Conservation (phyloP, 2,113 vertebrate genomes). For the Salvator merianae region DNA sequence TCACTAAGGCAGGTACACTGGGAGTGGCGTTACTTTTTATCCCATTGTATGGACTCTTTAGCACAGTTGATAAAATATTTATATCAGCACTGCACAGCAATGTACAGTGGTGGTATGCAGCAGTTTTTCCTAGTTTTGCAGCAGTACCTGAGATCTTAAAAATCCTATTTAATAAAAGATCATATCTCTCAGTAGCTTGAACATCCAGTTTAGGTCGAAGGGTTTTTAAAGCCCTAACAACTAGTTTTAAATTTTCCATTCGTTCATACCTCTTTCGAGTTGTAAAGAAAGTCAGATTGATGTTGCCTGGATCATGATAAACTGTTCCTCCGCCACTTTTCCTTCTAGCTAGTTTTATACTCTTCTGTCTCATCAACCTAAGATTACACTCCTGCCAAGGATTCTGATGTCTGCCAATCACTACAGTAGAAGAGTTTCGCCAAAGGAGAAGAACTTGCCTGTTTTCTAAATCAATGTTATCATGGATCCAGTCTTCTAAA, state of each 20-base stretch:
- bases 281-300: conserved; percentile 95
- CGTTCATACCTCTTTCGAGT: conserved; percentile 86
- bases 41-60: conserved; percentile 82
- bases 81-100: conserved; percentile 83
- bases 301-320: conserved; percentile 94
- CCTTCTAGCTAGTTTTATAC: conserved; percentile 85
- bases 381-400: conserved; percentile 93
- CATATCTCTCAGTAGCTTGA: conserved; percentile 81
- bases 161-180: conserved; percentile 84
- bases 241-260: conserved; percentile 83
- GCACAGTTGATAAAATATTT: conserved; percentile 76
- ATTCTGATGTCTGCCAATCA: conserved; percentile 96
- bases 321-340: conserved; percentile 95
- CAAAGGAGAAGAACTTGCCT: conserved; percentile 85
- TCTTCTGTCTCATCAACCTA: conserved; percentile 75
- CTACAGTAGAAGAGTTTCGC: conserved; percentile 86
- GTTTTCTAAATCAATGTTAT: conserved; percentile 82
- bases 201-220: conserved; percentile 81
- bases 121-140: conserved; percentile 85
- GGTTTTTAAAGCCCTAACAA: conserved; percentile 81
- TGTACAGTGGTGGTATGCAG: conserved; percentile 94
- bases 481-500: conserved; percentile 94
- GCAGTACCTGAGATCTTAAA: conserved; percentile 95
- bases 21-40: conserved; percentile 90
- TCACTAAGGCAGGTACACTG: conserved; percentile 85